Conservation (phyloP, 2,888 invertebrate species). For the Euspilapteryx auroguttella region DNA sequence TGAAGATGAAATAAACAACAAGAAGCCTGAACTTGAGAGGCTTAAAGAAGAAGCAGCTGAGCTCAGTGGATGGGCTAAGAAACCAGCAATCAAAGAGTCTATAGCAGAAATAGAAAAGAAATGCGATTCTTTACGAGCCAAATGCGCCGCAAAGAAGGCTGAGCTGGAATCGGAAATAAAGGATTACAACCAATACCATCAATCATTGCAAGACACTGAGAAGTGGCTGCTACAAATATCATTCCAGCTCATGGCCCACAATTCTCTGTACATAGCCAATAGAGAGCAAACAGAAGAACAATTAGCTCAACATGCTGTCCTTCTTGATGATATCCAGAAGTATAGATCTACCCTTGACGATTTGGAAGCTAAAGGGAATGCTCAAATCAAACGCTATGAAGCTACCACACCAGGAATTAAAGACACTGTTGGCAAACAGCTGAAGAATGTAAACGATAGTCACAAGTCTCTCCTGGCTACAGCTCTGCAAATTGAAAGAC, state of each 20-base stretch:
- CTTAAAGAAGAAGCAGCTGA: constrained; percentile 75
- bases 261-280: constrained; percentile 89
- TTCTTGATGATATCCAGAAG: constrained; percentile 77
- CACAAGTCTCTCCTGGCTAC: constrained; percentile 88
- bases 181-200: constrained; percentile 85
- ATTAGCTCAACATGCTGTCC: constrained; percentile 80
- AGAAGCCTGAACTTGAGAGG: constrained; percentile 75
- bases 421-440: constrained; percentile 79
- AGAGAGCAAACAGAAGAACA: constrained; percentile 90
- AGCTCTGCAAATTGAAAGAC: constrained; percentile 86
- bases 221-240: constrained; percentile 95
- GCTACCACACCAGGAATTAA: constrained; percentile 71
- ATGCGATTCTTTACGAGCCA: constrained; percentile 68
- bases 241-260: constrained; percentile 94
- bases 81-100: constrained; percentile 65
- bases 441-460: constrained; percentile 90
- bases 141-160: constrained; percentile 66
- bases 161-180: constrained; percentile 79
- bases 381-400: constrained; percentile 81
- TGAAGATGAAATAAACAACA: constrained; percentile 77
- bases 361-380: constrained; percentile 79
- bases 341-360: constrained; percentile 82
- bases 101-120: constrained; percentile 69
- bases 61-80: constrained; percentile 72
- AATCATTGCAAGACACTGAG: constrained; percentile 89